These are phyloP conservation scores for Strigamia maritima DNA, from an alignment of 2,888 invertebrate species.

Conservation along the genomic window DNA sequence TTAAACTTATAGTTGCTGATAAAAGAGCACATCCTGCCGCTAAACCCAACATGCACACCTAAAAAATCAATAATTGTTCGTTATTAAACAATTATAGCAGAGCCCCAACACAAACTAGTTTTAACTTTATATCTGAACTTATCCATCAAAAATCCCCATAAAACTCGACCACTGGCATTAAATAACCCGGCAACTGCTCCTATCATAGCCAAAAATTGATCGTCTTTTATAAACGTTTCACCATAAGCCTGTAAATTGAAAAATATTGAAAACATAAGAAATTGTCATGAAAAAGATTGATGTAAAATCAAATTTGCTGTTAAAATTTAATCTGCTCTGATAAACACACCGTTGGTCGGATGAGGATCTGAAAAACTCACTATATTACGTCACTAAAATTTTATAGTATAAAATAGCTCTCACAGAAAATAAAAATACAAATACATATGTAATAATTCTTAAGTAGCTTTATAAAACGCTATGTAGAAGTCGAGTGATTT, in stretches of 20 bases:
- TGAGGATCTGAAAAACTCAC: too few relatives aligned
- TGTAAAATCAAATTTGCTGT: too few relatives aligned
- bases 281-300: too few relatives aligned
- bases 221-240: not conserved
- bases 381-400: too few relatives aligned
- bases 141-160: not conserved
- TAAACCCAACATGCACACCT: conserved; percentile 46
- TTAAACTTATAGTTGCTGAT: conserved; percentile 45
- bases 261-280: too few relatives aligned
- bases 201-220: not conserved
- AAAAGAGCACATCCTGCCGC: conserved; percentile 42
- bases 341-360: too few relatives aligned
- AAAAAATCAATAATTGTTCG: not conserved
- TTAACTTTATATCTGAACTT: conserved; percentile 49
- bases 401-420: too few relatives aligned
- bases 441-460: too few relatives aligned
- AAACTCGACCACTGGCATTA: not conserved
- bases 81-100: not conserved
- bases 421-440: too few relatives aligned
- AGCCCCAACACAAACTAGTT: not conserved
- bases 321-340: too few relatives aligned
- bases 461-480: too few relatives aligned
- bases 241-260: not conserved
- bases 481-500: too few relatives aligned
- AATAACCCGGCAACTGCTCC: not conserved